A percentile compares a stretch with the other conserved stretches of the same genome.
Conservation (phyloP, 2,113 vertebrate species). For the Procavia capensis region DNA sequence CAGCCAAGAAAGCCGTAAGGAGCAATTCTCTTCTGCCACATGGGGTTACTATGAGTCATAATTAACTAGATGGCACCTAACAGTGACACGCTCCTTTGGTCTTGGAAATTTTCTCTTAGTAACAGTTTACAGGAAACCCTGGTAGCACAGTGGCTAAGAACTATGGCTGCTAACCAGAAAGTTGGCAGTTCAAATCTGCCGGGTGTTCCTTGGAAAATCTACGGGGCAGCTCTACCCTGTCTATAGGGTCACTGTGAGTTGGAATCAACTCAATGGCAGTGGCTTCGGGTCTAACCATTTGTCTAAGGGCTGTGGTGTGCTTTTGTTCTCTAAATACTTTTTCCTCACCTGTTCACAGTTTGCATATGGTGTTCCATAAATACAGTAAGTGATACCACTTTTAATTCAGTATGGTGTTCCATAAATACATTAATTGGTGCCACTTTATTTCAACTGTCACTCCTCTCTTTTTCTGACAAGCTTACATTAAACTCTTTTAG, state of each 20-base stretch:
- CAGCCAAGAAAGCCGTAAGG: neutral
- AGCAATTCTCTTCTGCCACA: neutral
- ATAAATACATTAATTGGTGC: slow-evolving; percentile 78
- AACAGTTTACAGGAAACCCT: no score
- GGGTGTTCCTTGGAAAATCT: no score
- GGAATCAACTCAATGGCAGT: no score
- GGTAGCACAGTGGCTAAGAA: no score
- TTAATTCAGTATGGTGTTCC: slow-evolving; percentile 52
- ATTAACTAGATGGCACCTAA: neutral
- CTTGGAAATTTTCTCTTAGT: neutral
- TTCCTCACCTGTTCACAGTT: slow-evolving; percentile 61
- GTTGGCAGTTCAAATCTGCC: no score
- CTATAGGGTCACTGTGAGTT: no score
- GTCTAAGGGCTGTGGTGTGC: neutral
- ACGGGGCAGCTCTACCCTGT: no score
- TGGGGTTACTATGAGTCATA: neutral
- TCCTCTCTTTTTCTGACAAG: slow-evolving; percentile 64
- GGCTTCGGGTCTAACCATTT: no score
- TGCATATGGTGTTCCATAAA: slow-evolving; percentile 68
- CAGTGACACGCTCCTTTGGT: neutral
- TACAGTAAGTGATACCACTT: slow-evolving; percentile 73
- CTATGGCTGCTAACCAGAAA: no score
- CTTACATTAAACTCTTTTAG: slow-evolving; percentile 64
- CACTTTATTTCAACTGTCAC: slow-evolving; percentile 69
- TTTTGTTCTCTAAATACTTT: neutral